Conservation (phyloP, 1,140 invertebrate species). For the Battus philenor region DNA sequence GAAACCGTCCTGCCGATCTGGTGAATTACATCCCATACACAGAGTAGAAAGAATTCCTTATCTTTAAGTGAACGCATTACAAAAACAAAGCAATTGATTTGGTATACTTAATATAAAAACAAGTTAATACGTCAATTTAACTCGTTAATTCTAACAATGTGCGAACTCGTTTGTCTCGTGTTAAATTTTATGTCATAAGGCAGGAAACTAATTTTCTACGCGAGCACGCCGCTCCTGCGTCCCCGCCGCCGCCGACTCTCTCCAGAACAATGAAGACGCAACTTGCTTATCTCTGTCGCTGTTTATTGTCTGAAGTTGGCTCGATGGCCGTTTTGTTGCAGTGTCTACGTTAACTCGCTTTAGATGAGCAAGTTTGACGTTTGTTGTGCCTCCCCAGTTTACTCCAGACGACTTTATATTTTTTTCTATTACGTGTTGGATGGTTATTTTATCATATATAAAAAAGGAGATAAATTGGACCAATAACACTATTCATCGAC, state of each 20-base stretch:
- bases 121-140: too few species aligned
- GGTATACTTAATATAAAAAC: too few species aligned
- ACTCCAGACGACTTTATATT: neutral
- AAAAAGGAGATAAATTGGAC: too few species aligned
- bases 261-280: constrained; percentile 56
- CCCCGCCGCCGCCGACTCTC: constrained; percentile 27
- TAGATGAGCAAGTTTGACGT: constrained; percentile 60
- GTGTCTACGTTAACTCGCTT: constrained; percentile 54
- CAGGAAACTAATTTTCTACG: constrained; percentile 23
- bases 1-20: too few species aligned
- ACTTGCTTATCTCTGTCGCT: constrained; percentile 61
- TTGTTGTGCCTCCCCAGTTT: constrained; percentile 25
- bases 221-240: constrained; percentile 16
- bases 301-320: constrained; percentile 70
- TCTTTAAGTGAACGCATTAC: too few species aligned
- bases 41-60: too few species aligned
- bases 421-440: too few species aligned
- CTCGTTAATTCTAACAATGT: constrained; percentile 1
- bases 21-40: too few species aligned
- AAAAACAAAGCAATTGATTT: too few species aligned
- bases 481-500: too few species aligned
- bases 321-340: constrained; percentile 60
- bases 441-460: too few species aligned
- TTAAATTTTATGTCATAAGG: constrained; percentile 23
- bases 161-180: constrained; percentile 4